Conservation (phyloP, 2,797 vertebrate species). For the Protosalanx chinensis region DNA sequence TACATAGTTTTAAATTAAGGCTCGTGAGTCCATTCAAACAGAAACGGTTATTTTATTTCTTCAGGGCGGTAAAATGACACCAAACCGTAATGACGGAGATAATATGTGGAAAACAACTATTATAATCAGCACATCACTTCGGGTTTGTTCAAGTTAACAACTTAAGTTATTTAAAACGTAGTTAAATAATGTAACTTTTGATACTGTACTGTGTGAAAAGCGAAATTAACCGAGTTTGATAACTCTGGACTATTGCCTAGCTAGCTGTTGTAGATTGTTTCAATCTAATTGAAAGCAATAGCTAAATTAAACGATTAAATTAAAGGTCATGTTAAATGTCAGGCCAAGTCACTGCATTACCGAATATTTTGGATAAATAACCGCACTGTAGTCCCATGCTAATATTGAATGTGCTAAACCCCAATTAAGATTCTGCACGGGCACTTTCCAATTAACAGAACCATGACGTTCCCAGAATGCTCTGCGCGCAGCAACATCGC, state of each 20-base stretch:
- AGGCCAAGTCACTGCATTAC: background rate
- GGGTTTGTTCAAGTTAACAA: slow-evolving; percentile 64
- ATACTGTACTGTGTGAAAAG: too few species aligned
- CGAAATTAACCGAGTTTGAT: background rate
- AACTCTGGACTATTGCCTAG: background rate
- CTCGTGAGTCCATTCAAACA: too few species aligned
- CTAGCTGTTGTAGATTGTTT: background rate
- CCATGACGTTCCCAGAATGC: slow-evolving; percentile 67
- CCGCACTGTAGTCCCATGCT: background rate
- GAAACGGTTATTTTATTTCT: too few species aligned
- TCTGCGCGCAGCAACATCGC: slow-evolving; percentile 78
- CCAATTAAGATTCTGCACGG: too few species aligned
- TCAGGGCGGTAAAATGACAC: slow-evolving; percentile 27
- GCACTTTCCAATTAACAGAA: slow-evolving; percentile 60
- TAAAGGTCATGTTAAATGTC: background rate
- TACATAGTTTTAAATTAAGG: too few species aligned
- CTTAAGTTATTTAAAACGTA: too few species aligned
- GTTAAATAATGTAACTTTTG: background rate
- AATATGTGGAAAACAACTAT: slow-evolving; percentile 81
- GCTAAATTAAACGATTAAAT: background rate
- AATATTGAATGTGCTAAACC: too few species aligned
- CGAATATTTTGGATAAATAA: background rate
- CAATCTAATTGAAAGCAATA: too few species aligned
- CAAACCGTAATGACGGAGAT: background rate
- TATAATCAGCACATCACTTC: slow-evolving; percentile 81